Evolutionary conservation across 2,888 invertebrate species (phyloP), one percentile per base, ranked within the genome.

Genomic region (Tethea ocularis): DNA sequence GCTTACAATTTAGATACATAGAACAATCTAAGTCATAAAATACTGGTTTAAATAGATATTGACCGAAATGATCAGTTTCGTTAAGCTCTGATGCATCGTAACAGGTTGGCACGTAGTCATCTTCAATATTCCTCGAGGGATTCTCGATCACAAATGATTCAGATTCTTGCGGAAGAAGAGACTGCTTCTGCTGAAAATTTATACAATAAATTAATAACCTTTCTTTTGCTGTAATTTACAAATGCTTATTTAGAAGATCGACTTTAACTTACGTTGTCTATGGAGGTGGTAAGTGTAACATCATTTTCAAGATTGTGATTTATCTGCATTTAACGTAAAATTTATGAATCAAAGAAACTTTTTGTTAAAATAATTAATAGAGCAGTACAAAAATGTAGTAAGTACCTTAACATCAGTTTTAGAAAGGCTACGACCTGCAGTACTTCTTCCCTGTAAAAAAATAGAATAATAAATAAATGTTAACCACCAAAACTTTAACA

Each of bases 321-420:
- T 10, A 46, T n/a, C 46, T 46, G 46, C n/a, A 20, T 2, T 46
- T 33, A 33, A 38, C 8, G 17, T 38, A 2, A 38, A 15, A 38
- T 38, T n/a, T 6, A n/a, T 29, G 11, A 29, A 10, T 11, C 8
- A 29, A 10, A 10, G 10, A 29, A 29, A 29, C 8, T 5, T 36
- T 15, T 15, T 36, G 15, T 36, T 36, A 15, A 36, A 36, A 36
- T 36, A 36, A 36, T 15, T 29, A 11, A 29, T 15, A 36, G 15
- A 15, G 0, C 38, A 38, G n/a, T 38, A 38, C n/a, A 38, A 15
- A 38, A n/a, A n/a, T 13, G 29, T 29, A 10, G 38, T 38, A 7
- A 0, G 57, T 68, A 80, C 83, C 72, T 78, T 79, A 1, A 80
- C 57, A 46, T 84, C 82, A 20, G 72, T 68, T 63, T 72, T 82